Conservation (phyloP, 2,888 invertebrate species). For the Bellardia pandia region DNA sequence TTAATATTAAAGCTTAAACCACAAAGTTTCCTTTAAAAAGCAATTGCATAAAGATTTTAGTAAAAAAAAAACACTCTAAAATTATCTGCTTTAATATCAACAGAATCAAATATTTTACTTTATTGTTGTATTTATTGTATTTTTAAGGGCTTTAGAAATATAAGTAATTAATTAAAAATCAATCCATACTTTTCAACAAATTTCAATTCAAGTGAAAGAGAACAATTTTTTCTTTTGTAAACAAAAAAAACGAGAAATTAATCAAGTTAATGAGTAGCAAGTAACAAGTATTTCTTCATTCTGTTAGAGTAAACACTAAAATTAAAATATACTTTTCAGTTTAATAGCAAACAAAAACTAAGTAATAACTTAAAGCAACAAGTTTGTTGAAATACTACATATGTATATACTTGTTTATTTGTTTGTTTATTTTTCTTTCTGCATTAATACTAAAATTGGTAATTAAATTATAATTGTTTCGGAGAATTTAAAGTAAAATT, state of each 20-base stretch:
- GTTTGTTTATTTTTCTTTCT: no score
- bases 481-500: no score
- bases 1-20: no score
- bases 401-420: no score
- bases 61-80: no score
- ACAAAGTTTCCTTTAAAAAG: no score
- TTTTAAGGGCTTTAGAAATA: not conserved
- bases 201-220: not conserved
- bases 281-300: not conserved
- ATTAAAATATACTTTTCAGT: not conserved
- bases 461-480: no score
- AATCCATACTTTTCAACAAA: not conserved
- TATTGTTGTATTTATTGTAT: not conserved
- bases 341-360: not conserved
- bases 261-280: conserved; percentile 31
- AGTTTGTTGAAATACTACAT: not conserved
- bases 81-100: no score
- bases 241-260: not conserved
- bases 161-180: not conserved
- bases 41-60: no score
- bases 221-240: not conserved
- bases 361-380: not conserved
- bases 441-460: no score
- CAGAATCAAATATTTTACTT: not conserved
- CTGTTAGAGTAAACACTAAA: not conserved